These are phyloP conservation scores for Acromyrmex echinatior DNA, from an alignment of 1,140 invertebrate genomes.

Conservation along the genomic window DNA sequence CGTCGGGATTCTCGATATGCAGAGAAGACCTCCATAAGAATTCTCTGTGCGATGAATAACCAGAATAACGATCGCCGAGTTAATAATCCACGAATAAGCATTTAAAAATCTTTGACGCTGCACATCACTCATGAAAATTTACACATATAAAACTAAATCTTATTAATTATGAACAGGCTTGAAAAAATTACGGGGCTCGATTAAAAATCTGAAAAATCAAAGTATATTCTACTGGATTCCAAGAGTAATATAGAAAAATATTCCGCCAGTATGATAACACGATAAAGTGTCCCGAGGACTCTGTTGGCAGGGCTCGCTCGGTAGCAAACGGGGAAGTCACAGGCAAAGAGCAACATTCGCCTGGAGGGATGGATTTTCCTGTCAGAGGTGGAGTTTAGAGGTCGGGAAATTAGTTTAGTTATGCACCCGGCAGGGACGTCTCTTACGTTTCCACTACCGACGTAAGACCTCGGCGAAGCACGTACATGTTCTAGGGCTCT, in stretches of 20 bases:
- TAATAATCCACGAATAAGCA: not conserved
- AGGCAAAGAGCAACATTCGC: constrained; percentile 79
- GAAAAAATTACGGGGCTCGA: not conserved
- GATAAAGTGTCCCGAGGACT: constrained; percentile 52
- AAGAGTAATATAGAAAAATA: constrained; percentile 18
- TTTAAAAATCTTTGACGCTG: not conserved
- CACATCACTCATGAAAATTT: not conserved
- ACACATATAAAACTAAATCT: not conserved
- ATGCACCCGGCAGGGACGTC: constrained; percentile 81
- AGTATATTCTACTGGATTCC: not conserved
- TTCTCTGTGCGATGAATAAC: not conserved
- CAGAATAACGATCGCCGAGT: constrained; percentile 1
- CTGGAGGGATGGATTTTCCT: constrained; percentile 74
- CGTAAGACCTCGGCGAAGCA: constrained; percentile 74
- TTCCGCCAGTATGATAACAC: constrained; percentile 23
- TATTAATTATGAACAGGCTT: not conserved
- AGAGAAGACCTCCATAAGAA: not conserved
- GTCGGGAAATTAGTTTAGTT: constrained; percentile 84
- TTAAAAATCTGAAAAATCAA: not conserved
- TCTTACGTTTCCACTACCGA: constrained; percentile 72
- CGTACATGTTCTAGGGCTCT: constrained; percentile 75
- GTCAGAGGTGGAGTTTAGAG: constrained; percentile 76
- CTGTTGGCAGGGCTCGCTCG: constrained; percentile 22
- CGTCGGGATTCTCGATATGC: not conserved
- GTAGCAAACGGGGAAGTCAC: constrained; percentile 56